Evolutionary conservation across 2,888 invertebrate genomes (phyloP).

Genomic region (Drosophila engyochracea): DNA sequence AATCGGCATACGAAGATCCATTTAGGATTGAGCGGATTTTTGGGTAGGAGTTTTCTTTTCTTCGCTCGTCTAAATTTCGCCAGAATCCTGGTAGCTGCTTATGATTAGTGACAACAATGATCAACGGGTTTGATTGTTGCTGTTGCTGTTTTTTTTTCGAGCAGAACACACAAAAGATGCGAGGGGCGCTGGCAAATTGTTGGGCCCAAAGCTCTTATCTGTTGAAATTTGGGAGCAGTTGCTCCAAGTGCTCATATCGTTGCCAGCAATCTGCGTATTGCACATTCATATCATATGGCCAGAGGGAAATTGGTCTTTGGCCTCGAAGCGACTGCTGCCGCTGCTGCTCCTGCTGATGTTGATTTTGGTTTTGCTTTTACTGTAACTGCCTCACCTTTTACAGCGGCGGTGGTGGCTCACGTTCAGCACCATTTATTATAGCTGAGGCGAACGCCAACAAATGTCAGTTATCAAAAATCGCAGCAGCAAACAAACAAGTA

Average conservation of each 20-base stretch:
- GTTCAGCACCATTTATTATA: conserved; percentile 44
- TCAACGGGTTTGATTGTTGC: background rate
- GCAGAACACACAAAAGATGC: background rate
- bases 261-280: conserved; percentile 47
- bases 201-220: conserved; percentile 32
- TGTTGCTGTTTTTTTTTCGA: background rate
- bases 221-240: conserved; percentile 31
- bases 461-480: conserved; percentile 78
- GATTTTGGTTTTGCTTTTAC: conserved; percentile 1
- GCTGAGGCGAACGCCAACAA: conserved; percentile 54
- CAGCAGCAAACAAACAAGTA: conserved; percentile 72
- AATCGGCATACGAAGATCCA: background rate
- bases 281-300: conserved; percentile 47
- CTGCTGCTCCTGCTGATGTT: background rate
- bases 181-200: conserved; percentile 9
- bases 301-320: conserved; percentile 36
- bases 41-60: background rate
- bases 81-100: background rate
- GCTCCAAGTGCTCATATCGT: conserved; percentile 46
- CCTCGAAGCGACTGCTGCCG: conserved; percentile 1
- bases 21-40: background rate
- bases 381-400: background rate
- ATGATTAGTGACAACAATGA: background rate
- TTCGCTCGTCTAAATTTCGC: background rate
- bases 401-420: conserved; percentile 13